Evolutionary conservation across 2,113 vertebrate genomes (phyloP).

Genomic region (Lucifuga dentata): DNA sequence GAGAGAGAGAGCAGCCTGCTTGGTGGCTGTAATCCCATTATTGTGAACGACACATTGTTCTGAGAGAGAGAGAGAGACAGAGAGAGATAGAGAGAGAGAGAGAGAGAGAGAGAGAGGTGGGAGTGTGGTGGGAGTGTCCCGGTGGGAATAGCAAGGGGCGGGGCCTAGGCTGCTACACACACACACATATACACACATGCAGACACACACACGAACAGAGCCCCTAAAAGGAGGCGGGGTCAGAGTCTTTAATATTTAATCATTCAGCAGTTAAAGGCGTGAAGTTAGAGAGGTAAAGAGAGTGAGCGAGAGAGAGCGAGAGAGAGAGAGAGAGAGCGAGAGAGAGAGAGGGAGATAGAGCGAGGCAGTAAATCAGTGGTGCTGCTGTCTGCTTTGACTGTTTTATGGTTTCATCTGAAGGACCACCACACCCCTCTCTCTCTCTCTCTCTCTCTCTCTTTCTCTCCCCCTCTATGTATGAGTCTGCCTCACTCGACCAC

Average conservation of each 20-base stretch:
- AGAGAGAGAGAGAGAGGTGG: background rate
- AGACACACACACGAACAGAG: background rate
- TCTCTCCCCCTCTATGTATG: too few relatives aligned
- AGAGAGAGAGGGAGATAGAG: conserved; percentile 2
- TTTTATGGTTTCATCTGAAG: conserved; percentile 1
- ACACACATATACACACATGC: background rate
- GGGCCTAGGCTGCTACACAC: conserved; percentile 3
- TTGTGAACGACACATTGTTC: conserved; percentile 74
- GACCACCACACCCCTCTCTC: conserved; percentile 5
- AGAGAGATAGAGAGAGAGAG: conserved; percentile 9
- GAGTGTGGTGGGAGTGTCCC: conserved; percentile 11
- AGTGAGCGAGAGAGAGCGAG: background rate
- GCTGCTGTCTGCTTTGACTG: background rate
- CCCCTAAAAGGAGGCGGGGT: background rate
- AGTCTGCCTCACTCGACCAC: background rate
- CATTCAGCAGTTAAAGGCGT: conserved; percentile 26
- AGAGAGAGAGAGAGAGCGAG: conserved; percentile 3
- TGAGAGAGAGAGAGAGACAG: conserved; percentile 34
- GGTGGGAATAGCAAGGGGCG: conserved; percentile 25
- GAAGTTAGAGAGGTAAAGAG: conserved; percentile 37
- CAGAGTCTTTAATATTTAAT: conserved; percentile 66
- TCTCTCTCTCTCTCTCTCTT: too few relatives aligned
- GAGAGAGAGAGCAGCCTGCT: conserved; percentile 41
- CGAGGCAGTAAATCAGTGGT: conserved; percentile 4
- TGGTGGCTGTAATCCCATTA: conserved; percentile 64